Evolutionary conservation across 2,113 vertebrate genomes (phyloP), one percentile per base, ranked within the genome.

Genomic region (Carlito syrichta): DNA sequence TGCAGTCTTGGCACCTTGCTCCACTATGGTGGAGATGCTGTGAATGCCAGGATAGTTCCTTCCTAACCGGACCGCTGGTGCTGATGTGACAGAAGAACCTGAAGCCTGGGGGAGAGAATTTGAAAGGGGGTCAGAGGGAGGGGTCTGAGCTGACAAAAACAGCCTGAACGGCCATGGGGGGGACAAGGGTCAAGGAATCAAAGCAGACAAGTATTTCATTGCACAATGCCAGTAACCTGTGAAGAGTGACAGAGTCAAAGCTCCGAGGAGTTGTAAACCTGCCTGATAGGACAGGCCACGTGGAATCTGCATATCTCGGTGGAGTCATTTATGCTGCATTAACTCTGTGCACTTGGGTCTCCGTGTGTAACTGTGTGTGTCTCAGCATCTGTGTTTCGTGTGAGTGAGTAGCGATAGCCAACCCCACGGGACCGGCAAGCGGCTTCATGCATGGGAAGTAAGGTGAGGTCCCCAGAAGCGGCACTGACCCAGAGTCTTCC

Each of bases 181-280:
- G 63, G n/a, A 52, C 0, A 2, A 82, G 19, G 69, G 19, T 87
- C 48, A 85, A 82, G 52, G 66, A 86, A 87, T 81, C 81, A 77
- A 88, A 85, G 63, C 84, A 87, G 96, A 93, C 16, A 7, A 56
- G 86, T 83, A 81, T 91, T 91, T 94, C 71, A 68, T 35, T 69
- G 43, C 84, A 85, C 77, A 71, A 68, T 86, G 52, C 71, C 6
- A 20, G 35, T 19, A 68, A 71, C 60, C 96, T 86, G 69, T 95
- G 94, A 96, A 97, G 94, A 94, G 94, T 48, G 88, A 94, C 52
- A 43, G 76, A 90, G 81, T 85, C 84, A 68, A 62, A 94, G 71
- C 71, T 92, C 85, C 48, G 30, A 85, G 87, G 92, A 86, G 74
- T 2, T 56, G 30, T 54, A 79, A 86, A 79, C 56, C 54, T 20